Percentiles rank a stretch among this genome's conserved stretches.
Conservation (phyloP, 2,797 vertebrate species). For the Macroramphosus scolopax region DNA sequence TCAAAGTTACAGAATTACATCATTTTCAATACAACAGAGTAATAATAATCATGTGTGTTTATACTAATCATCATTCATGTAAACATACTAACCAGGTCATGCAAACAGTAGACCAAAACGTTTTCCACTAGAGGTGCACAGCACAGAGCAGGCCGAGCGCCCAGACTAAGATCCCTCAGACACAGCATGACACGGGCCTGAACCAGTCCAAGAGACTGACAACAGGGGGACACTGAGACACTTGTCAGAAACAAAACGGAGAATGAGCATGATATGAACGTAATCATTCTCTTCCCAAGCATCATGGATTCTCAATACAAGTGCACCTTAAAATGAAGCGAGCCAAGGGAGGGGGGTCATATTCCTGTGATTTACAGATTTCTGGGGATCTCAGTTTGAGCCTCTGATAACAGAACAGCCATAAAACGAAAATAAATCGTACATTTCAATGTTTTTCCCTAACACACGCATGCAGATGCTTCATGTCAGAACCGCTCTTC, state of each 20-base stretch:
- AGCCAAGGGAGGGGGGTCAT: too few species aligned
- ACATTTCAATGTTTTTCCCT: slow-evolving; percentile 53
- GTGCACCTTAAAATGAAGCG: background rate
- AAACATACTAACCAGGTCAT: slow-evolving; percentile 85
- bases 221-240: slow-evolving; percentile 21
- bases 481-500: slow-evolving; percentile 55
- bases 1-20: slow-evolving; percentile 77
- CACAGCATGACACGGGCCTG: slow-evolving; percentile 17
- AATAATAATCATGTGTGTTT: slow-evolving; percentile 74
- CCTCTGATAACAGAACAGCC: slow-evolving; percentile 82
- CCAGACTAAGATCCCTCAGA: slow-evolving; percentile 72
- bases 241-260: too few species aligned
- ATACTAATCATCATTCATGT: slow-evolving; percentile 81
- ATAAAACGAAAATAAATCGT: slow-evolving; percentile 28
- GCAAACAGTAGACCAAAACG: slow-evolving; percentile 81
- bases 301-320: background rate
- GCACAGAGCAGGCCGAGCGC: slow-evolving; percentile 71
- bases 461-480: slow-evolving; percentile 76
- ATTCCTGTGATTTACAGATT: too few species aligned
- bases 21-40: slow-evolving; percentile 75
- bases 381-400: slow-evolving; percentile 73
- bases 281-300: slow-evolving; percentile 15
- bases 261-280: slow-evolving; percentile 21
- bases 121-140: slow-evolving; percentile 80
- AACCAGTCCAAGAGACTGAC: slow-evolving; percentile 21